These are phyloP conservation scores for Caenorhabditis sp. DNA, from an alignment of 2,888 invertebrate genomes.

Conservation along the genomic window DNA sequence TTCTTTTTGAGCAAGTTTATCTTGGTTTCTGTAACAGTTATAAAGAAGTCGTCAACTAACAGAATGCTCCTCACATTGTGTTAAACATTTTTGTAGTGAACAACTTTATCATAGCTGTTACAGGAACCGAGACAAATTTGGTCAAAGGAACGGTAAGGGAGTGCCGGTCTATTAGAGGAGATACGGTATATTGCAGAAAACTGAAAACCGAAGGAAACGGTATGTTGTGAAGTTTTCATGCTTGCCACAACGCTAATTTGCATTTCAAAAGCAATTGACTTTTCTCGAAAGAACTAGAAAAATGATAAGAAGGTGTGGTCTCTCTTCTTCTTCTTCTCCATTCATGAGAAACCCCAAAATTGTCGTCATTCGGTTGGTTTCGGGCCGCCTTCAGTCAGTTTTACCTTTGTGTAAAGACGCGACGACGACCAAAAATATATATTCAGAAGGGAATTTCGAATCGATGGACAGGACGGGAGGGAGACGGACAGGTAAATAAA, in stretches of 20 bases:
- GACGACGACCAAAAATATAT: slow-evolving; percentile 20
- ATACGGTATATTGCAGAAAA: no score
- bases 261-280: neutral
- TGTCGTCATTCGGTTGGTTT: slow-evolving; percentile 15
- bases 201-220: no score
- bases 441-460: slow-evolving; percentile 34
- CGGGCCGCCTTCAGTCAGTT: slow-evolving; percentile 52
- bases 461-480: slow-evolving; percentile 1
- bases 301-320: slow-evolving; percentile 44
- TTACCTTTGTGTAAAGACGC: slow-evolving; percentile 40
- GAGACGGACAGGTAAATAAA: slow-evolving; percentile 47
- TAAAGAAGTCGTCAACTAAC: no score
- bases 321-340: slow-evolving; percentile 14
- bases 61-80: no score
- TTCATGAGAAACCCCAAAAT: slow-evolving; percentile 6
- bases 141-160: no score
- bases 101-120: no score
- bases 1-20: no score
- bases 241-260: no score
- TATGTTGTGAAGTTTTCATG: neutral
- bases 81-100: no score
- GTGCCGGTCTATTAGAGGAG: no score
- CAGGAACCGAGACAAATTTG: no score
- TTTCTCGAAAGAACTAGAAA: slow-evolving; percentile 1
- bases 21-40: no score